Base-by-base conservation (phyloP, 2,113 vertebrate genomes). In the Pampusana beccarii region DNA sequence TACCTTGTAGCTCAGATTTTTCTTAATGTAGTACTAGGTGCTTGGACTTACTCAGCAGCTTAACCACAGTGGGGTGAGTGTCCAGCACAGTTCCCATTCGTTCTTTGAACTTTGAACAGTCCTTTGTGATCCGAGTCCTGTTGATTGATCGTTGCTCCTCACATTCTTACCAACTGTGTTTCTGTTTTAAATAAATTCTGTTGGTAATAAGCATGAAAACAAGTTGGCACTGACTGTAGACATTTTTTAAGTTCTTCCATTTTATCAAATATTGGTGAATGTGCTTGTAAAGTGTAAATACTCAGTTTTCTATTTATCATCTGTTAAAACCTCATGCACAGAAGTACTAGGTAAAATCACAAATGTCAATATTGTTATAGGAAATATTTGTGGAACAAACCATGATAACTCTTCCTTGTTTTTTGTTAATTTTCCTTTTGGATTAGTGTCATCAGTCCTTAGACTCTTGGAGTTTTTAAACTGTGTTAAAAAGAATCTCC, bases 91-190 rank as follows among this genome's bases (percentile, higher is more conserved):
- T 67, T 84, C 71, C n/a, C 24, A 8, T 58, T 91, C 81, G 80
- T 56, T 79, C 91, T 94, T 93, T 95, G 92, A 80, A 88, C 96
- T 96, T 97, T 92, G 77, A 69, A 67, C 93, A 25, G 65, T 51
- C 33, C 46, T 16, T 33, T 78, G 31, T 67, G 83, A 78, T 90
- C 53, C 69, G 13, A 33, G 11, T 86, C 38, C 53, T 67, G 34
- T 56, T 91, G 19, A 17, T 48, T 86, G 72, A 73, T 86, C 16
- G 0, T 86, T 88, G 72, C 48, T 81, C 72, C 18, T 93, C 18
- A 40, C 13, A 3, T 74, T 74, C 60, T 90, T 86, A 80, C 28
- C 20, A 16, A 42, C 26, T 86, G 38, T 26, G 88, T 72, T 66
- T 50, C 44, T 87, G 38, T 93, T 87, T 65, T 62, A 60, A 73